Base-by-base conservation (phyloP, 2,113 vertebrate species). In the Emydura subglobosa region DNA sequence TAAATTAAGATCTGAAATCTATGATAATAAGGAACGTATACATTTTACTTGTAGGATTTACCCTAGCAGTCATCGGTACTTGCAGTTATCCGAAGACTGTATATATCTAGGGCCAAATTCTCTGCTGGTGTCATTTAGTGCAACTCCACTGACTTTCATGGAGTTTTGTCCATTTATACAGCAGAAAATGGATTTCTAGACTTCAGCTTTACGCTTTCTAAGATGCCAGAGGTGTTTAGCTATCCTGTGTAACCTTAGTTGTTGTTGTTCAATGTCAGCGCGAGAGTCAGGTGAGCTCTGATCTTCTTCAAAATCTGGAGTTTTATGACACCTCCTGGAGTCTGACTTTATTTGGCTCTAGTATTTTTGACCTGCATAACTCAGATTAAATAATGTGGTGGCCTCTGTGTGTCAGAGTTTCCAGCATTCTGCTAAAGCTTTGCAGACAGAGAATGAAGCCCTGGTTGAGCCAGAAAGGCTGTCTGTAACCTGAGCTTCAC, bases 401-500 rank as follows among this genome's bases (percentile, higher is more conserved):
- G 61, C 92, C 87, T 96, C 57, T 81, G 6, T 92, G 82, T 92
- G 82, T n/a, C 53, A 92, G 19, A 85, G 85, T 59, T 94, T 85
- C 93, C 74, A 79, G 74, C 90, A 72, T 49, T 96, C 51, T 78
- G 29, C 80, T 83, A 86, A 72, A 90, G 91, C 51, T 93, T 85
- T 74, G 88, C 86, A 94, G 89, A 50, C 90, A 83, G 85, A 91
- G 79, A 72, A 86, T 57, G 79, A 97, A 90, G 79, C 94, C 81
- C 4, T 5, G 90, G 54, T 89, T 34, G 54, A 88, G 79, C 95
- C 93, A 83, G 83, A 74, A 84, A 96, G 91, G 80, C 1, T 2
- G 83, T 95, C 93, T 94, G 94, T 83, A 94, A 96, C 59, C 42
- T 47, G 83, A 97, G 74, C 91, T 91, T 88, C 39, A 7, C n/a